These are phyloP conservation scores for Ictidomys tridecemlineatus DNA, from an alignment of 2,113 vertebrate genomes.

Conservation along the genomic window DNA sequence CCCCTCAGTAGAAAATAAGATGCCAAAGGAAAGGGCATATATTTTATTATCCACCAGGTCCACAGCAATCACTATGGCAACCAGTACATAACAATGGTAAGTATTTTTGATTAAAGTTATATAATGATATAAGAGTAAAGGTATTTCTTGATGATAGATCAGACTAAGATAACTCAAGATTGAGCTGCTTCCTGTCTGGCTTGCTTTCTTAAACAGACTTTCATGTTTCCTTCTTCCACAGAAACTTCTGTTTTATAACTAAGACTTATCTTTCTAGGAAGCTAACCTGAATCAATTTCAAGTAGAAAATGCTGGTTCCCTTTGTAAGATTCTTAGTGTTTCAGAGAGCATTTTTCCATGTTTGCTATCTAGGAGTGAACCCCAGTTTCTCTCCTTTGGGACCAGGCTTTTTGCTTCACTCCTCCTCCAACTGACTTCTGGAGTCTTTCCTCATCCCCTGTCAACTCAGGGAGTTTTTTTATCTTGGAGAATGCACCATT, in stretches of 20 bases:
- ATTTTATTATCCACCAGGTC: neutral
- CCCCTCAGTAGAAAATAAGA: neutral
- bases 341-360: neutral
- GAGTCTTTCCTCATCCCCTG: neutral
- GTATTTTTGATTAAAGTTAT: neutral
- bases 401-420: neutral
- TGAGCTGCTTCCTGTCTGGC: neutral
- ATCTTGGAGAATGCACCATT: accelerated
- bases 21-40: neutral
- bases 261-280: neutral
- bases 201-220: neutral
- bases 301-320: neutral
- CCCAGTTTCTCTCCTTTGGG: neutral
- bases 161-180: neutral
- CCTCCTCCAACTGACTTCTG: neutral
- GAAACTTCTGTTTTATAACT: neutral
- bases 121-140: neutral
- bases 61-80: neutral
- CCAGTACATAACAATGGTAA: neutral
- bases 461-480: neutral
- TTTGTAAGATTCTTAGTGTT: neutral
- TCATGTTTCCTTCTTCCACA: neutral
- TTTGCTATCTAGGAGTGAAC: neutral
- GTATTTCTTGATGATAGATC: no score
- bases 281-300: neutral